These are phyloP conservation scores for Tetrao urogallus DNA, from an alignment of 2,113 vertebrate genomes.

Conservation along the genomic window DNA sequence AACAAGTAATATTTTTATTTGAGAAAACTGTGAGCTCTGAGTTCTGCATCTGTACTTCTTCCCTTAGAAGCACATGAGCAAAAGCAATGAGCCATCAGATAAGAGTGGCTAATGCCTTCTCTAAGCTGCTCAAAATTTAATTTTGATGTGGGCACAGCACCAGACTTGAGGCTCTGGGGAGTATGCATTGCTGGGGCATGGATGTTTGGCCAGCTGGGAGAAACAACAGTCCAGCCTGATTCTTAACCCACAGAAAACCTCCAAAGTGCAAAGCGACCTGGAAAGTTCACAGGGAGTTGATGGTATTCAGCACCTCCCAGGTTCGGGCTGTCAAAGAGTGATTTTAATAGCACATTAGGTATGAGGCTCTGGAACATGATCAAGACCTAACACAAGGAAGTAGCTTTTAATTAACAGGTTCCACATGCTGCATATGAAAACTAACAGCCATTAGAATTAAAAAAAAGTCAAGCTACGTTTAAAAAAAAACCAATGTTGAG, in stretches of 20 bases:
- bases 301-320: background rate
- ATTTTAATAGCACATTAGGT: constrained; percentile 55
- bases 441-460: constrained; percentile 31
- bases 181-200: background rate
- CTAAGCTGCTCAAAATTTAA: background rate
- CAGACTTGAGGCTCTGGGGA: background rate
- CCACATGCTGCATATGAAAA: constrained; percentile 49
- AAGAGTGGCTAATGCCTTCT: background rate
- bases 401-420: constrained; percentile 68
- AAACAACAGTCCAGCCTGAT: background rate
- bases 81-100: background rate
- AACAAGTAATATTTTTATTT: background rate
- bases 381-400: constrained; percentile 60
- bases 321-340: constrained; percentile 16
- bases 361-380: constrained; percentile 14
- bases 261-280: background rate
- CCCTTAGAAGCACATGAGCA: background rate
- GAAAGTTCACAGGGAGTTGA: constrained; percentile 2
- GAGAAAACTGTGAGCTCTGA: background rate
- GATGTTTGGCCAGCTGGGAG: background rate
- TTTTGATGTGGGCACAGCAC: background rate
- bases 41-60: background rate
- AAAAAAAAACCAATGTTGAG: background rate
- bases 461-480: constrained; percentile 26
- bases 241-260: background rate